phyloP scores from a whole-genome alignment of 2,113 vertebrate species.

The Epinephelus lanceolatus region DNA sequence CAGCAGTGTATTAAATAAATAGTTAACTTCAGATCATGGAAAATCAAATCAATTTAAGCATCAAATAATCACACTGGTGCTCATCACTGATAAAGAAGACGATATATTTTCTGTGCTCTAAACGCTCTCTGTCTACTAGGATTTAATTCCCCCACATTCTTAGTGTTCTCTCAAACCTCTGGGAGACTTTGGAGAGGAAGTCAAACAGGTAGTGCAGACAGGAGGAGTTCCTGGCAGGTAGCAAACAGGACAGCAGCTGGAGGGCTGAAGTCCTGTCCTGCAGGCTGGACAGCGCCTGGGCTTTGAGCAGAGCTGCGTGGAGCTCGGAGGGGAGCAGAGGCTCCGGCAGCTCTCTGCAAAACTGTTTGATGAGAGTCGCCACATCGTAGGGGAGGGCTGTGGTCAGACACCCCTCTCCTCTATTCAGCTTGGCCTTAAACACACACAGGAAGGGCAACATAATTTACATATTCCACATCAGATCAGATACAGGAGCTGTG shows the following conservation, averaged over 20 bases:
- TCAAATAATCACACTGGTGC: background rate
- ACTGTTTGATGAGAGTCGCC: slow-evolving; percentile 92
- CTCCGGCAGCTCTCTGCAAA: slow-evolving; percentile 92
- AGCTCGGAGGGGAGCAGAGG: slow-evolving; percentile 87
- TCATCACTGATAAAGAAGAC: background rate
- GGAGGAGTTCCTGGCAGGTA: slow-evolving; percentile 83
- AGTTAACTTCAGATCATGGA: no score
- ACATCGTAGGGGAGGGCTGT: slow-evolving; percentile 89
- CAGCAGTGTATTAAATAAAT: background rate
- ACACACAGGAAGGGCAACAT: background rate
- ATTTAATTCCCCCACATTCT: background rate
- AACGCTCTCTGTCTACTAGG: background rate
- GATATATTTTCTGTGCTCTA: accelerated
- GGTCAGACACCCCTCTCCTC: slow-evolving; percentile 87
- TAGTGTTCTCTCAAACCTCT: slow-evolving; percentile 82
- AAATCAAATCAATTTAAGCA: no score
- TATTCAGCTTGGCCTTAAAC: slow-evolving; percentile 89
- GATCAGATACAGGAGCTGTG: background rate
- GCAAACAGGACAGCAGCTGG: slow-evolving; percentile 89
- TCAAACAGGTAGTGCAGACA: slow-evolving; percentile 89
- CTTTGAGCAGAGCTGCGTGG: slow-evolving; percentile 88
- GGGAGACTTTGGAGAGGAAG: slow-evolving; percentile 89
- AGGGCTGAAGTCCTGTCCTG: slow-evolving; percentile 87
- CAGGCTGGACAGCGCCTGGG: slow-evolving; percentile 84
- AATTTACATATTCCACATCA: background rate